Base-by-base conservation (phyloP, 2,888 invertebrate genomes). In the Dioctria linearis region DNA sequence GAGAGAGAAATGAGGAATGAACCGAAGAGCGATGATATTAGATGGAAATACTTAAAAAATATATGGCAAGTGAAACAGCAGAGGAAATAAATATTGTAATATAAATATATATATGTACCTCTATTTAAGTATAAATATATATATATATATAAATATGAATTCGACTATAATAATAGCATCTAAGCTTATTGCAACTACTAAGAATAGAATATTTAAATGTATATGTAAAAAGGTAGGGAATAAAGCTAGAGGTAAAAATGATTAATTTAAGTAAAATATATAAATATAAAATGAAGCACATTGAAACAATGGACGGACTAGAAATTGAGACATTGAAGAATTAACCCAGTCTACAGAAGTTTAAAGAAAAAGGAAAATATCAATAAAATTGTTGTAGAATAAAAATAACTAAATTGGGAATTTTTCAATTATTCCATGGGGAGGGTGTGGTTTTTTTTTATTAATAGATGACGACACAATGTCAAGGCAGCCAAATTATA, bases 191-290 rank as follows among this genome's bases (percentile, higher is more conserved):
- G 73, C 57, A 73, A 13, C 39, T 37, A n/a, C 13, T 73, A 59
- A 43, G 59, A 42, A 59, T 73, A 73, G 57, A 59, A 73, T 42
- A 73, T 73, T 73, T 73, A 57, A 73, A 73, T 73, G 73, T 73
- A 73, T 73, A 57, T 73, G 73, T 73, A 73, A 73, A 73, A 73
- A 73, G 73, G 57, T 73, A 73, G 73, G 73, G 57, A 73, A 42
- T 73, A 73, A 73, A 11, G 73, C 73, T 73, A 73, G 51, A 57
- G 4, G 11, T 54, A 54, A 54, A 54, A 4, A 54, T 54, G 5
- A 67, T 42, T 9, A 73, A 59, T 42, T 73, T 57, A 57, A 73
- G 54, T 54, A 11, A 54, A n/a, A n/a, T 39, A 0, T 67, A 46
- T 49, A 67, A 67, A 67, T 67, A 67, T 42, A 73, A 73, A 73